These are phyloP conservation scores for Nezara viridula DNA, from an alignment of 2,888 invertebrate species.

Conservation along the genomic window DNA sequence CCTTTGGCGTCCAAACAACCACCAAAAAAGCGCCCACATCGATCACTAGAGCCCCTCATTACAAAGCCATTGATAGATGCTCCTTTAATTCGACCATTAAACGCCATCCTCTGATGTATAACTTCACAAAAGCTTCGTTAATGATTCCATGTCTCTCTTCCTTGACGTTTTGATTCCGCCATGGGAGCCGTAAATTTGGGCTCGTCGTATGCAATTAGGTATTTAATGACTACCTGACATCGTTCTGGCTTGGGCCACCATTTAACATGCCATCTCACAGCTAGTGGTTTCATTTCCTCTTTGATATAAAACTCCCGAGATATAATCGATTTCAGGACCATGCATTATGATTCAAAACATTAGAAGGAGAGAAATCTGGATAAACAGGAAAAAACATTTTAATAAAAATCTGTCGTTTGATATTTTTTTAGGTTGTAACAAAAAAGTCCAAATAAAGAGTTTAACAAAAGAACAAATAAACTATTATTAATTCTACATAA, in stretches of 20 bases:
- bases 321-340: not conserved
- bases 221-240: slow-evolving; percentile 24
- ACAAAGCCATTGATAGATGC: not conserved
- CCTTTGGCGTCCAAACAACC: not conserved
- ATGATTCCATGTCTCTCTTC: slow-evolving; percentile 26
- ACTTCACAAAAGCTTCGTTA: slow-evolving; percentile 9
- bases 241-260: not conserved
- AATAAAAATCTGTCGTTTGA: too few species aligned
- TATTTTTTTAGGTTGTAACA: too few species aligned
- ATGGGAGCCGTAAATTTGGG: not conserved
- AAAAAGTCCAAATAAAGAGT: too few species aligned
- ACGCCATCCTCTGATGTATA: slow-evolving; percentile 32
- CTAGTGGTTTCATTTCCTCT: not conserved
- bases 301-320: not conserved
- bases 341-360: not conserved
- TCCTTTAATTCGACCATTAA: slow-evolving; percentile 35
- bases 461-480: too few species aligned
- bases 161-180: slow-evolving; percentile 2
- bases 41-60: slow-evolving; percentile 19
- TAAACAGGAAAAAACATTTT: too few species aligned
- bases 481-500: too few species aligned
- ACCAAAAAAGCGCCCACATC: not conserved
- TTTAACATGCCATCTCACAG: not conserved
- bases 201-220: slow-evolving; percentile 10
- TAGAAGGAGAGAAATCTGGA: not conserved